These are phyloP conservation scores for Ichneumoninae sp. DNA, from an alignment of 2,888 invertebrate species.

Conservation along the genomic window DNA sequence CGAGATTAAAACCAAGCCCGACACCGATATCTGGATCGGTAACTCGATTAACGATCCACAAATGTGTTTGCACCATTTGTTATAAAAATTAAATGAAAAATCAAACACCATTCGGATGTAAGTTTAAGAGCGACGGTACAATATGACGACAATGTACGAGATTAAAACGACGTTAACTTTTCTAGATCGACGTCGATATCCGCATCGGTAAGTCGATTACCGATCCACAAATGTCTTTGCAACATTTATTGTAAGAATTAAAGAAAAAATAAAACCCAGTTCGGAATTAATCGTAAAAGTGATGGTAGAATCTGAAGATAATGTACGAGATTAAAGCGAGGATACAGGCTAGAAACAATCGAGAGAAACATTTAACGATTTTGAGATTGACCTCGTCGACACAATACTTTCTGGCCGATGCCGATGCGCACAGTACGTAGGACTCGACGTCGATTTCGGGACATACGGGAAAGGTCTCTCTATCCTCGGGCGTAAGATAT, in stretches of 20 bases:
- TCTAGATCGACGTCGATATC: too few species aligned
- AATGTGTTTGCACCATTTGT: too few species aligned
- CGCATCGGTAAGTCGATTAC: too few species aligned
- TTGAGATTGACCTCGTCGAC: conserved; percentile 71
- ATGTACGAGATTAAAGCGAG: conserved; percentile 32
- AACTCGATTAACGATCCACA: too few species aligned
- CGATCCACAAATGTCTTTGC: neutral
- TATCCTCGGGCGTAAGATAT: conserved; percentile 72
- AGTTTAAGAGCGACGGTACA: too few species aligned
- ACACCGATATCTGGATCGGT: too few species aligned
- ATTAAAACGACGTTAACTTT: too few species aligned
- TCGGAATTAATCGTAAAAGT: neutral
- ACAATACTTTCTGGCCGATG: conserved; percentile 77
- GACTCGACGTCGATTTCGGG: conserved; percentile 78
- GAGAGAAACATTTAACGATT: conserved; percentile 71
- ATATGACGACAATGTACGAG: too few species aligned
- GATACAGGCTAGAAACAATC: conserved; percentile 54
- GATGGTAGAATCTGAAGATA: conserved; percentile 34
- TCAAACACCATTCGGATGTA: too few species aligned
- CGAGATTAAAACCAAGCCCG: neutral
- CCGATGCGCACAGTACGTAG: conserved; percentile 78
- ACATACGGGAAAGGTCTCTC: conserved; percentile 75
- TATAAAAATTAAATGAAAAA: too few species aligned
- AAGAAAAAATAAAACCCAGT: neutral
- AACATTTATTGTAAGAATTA: neutral